Evolutionary conservation across 1,140 invertebrate species (phyloP), one percentile per base, ranked within the genome.

Genomic region (Zophobas morio): DNA sequence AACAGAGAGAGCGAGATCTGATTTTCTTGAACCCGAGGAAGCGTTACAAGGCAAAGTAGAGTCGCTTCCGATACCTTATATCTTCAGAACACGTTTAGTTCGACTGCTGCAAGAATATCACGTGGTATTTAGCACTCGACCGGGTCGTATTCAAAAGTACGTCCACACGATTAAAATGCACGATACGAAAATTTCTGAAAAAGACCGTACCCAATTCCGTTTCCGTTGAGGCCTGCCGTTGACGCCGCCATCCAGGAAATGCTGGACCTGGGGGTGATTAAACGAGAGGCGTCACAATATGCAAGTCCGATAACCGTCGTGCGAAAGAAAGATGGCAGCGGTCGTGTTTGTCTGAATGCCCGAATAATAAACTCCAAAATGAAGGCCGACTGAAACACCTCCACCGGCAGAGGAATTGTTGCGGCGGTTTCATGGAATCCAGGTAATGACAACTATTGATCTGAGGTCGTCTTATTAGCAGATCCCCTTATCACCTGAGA

Each of bases 221-320:
- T 34, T 34, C 20, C 57, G 2, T 33, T 63, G 5, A n/a, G 57
- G 2, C 34, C 34, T 63, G 57, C 57, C 34, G 57, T 63, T 3
- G 57, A 63, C 2, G 2, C 2, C 6, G 35, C 34, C 5, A 35
- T 63, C 33, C 20, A 63, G 4, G 33, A 63, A 35, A 63, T 63
- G 57, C 2, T 36, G 33, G 37, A 63, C 37, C 33, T 63, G 37
- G 37, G 37, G 6, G 33, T 63, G 5, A 63, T 63, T 32, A 39
- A 63, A 34, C 57, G 57, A 39, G 33, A 6, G 35, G 2, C 57
- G 6, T 63, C 57, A 34, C 34, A n/a, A 63, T 63, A 63, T 63
- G 34, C 57, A 3, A 63, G 57, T 35, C 57, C 57, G 35, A 35
- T 63, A 33, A 35, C 57, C 3, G 57, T 63, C 5, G 57, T 63